Evolutionary conservation across 1,140 invertebrate genomes (phyloP).

Genomic region (Lutraria rhynchaena): DNA sequence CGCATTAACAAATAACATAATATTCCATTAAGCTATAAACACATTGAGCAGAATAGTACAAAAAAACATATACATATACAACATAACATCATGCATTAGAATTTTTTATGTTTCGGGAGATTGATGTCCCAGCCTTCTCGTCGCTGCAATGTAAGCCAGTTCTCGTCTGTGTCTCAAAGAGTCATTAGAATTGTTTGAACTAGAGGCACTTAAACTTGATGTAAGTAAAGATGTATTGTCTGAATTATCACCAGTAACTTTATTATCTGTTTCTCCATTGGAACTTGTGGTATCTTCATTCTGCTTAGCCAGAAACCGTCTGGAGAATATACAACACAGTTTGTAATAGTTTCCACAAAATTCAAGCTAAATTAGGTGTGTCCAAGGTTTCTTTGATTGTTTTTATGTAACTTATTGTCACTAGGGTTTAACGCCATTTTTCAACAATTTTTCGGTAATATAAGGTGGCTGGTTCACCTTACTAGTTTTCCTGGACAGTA

Average conservation of each 20-base stretch:
- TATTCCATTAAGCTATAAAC: no score
- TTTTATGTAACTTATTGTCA: no score
- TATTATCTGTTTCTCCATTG: neutral
- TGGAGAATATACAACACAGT: constrained; percentile 1
- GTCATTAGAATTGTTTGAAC: neutral
- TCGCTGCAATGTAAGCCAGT: constrained; percentile 44
- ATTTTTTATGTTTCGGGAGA: constrained; percentile 9
- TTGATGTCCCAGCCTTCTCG: constrained; percentile 11
- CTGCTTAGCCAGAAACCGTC: constrained; percentile 20
- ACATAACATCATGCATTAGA: neutral
- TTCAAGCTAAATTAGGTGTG: no score
- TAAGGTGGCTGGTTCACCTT: no score
- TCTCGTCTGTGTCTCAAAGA: constrained; percentile 41
- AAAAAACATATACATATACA: no score
- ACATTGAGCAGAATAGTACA: no score
- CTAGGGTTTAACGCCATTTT: no score
- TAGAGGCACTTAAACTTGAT: neutral
- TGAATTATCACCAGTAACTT: neutral
- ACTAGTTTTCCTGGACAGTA: no score
- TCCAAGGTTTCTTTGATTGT: no score
- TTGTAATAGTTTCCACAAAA: no score
- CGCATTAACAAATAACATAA: no score
- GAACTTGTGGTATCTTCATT: neutral
- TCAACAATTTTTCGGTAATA: no score
- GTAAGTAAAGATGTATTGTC: neutral